Conservation (phyloP, 35 echinoderm and acorn worm genomes). For the Anneissia japonica region DNA sequence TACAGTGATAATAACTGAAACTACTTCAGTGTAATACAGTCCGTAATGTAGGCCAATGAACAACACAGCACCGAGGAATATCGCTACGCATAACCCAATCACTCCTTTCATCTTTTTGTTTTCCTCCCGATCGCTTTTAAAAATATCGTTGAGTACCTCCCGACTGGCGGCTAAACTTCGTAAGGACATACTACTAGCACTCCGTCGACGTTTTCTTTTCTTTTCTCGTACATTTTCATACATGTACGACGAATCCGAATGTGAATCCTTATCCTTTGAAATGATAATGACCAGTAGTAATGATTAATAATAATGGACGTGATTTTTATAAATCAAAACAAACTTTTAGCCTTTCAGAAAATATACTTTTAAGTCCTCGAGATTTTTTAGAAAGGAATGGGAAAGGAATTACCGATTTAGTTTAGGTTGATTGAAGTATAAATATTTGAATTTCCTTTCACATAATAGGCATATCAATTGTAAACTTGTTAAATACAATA, state of each 20-base stretch:
- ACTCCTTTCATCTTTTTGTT: slow-evolving; percentile 59
- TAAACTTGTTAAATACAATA: no score
- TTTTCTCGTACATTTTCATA: not conserved
- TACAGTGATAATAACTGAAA: slow-evolving; percentile 50
- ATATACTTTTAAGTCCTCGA: no score
- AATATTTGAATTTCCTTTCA: no score
- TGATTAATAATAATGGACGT: no score
- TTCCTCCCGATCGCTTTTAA: slow-evolving; percentile 49
- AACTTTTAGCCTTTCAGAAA: no score
- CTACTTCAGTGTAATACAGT: slow-evolving; percentile 41
- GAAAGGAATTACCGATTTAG: no score
- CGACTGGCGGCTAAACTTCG: slow-evolving; percentile 34
- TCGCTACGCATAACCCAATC: slow-evolving; percentile 49
- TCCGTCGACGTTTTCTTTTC: not conserved
- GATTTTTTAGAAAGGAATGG: no score
- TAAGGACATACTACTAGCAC: not conserved
- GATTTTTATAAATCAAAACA: no score
- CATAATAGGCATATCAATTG: no score
- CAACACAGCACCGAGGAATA: slow-evolving; percentile 56
- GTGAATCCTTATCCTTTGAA: not conserved
- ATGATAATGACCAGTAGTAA: no score
- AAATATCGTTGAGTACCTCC: slow-evolving; percentile 66
- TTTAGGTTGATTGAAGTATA: no score
- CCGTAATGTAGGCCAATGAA: slow-evolving; percentile 70
- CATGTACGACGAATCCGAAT: not conserved